phyloP scores from a whole-genome alignment of 2,888 invertebrate genomes.

The Machimus rusticus region DNA sequence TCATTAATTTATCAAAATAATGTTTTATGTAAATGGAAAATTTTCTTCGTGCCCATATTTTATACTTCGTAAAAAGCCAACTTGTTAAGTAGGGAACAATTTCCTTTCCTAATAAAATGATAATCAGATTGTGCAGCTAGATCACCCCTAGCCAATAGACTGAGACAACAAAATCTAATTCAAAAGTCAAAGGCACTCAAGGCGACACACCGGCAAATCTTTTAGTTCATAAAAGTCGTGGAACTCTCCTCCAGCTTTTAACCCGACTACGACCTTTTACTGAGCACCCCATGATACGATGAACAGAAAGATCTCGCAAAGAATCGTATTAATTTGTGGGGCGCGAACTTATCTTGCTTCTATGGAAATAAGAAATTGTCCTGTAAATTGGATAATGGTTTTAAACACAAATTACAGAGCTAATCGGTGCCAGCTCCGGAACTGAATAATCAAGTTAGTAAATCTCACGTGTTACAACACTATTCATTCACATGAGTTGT shows the following conservation, averaged over 20 bases:
- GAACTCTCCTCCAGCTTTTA: background rate
- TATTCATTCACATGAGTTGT: background rate
- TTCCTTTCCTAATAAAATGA: no score
- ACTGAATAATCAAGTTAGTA: slow-evolving; percentile 32
- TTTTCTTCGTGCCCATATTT: no score
- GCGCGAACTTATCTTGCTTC: slow-evolving; percentile 18
- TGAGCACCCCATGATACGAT: background rate
- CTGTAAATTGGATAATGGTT: slow-evolving; percentile 22
- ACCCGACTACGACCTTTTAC: background rate
- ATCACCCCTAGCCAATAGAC: background rate
- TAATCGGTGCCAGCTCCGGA: background rate
- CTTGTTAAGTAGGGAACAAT: no score
- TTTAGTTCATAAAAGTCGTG: background rate
- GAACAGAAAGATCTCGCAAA: background rate
- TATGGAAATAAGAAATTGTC: slow-evolving; percentile 9
- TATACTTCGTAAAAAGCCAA: no score
- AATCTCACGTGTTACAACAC: background rate
- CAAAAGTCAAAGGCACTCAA: background rate
- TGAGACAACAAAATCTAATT: background rate
- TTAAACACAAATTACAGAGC: background rate
- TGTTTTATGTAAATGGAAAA: no score
- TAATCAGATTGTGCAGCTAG: no score
- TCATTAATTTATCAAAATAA: no score
- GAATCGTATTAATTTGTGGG: slow-evolving; percentile 17
- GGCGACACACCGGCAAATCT: background rate